Evolutionary conservation across 2,888 invertebrate species (phyloP).

Genomic region (Cerastoderma edule): DNA sequence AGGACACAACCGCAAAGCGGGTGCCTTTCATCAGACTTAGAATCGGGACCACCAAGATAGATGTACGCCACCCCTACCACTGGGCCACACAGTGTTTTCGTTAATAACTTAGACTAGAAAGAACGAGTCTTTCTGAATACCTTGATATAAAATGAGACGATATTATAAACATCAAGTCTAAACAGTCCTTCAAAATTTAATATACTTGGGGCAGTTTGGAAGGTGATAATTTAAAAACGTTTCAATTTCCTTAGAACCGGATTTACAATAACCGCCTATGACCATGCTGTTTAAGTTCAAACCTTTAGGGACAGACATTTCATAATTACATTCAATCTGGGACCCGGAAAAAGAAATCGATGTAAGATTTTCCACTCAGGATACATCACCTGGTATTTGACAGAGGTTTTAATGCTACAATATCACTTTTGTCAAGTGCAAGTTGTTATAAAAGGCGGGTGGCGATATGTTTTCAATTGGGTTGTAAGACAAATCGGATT

Average conservation of each 20-base stretch:
- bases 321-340: not conserved
- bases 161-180: too few species aligned
- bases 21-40: too few species aligned
- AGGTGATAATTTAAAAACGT: not conserved
- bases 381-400: not conserved
- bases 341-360: not conserved
- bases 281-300: not conserved
- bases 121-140: too few species aligned
- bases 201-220: not conserved
- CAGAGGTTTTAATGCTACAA: not conserved
- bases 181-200: too few species aligned
- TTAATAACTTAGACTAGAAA: too few species aligned
- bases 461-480: slow-evolving; percentile 4
- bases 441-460: not conserved
- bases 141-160: too few species aligned
- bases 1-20: too few species aligned
- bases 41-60: too few species aligned
- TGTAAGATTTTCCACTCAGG: not conserved
- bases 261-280: not conserved
- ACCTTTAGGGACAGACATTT: not conserved
- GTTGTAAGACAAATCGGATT: not conserved
- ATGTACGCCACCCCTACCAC: too few species aligned
- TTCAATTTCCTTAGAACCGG: not conserved
- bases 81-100: too few species aligned
- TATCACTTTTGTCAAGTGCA: not conserved